Evolutionary conservation across 2,888 invertebrate species (phyloP), one percentile per base, ranked within the genome.

Genomic region (Mythimna impura): DNA sequence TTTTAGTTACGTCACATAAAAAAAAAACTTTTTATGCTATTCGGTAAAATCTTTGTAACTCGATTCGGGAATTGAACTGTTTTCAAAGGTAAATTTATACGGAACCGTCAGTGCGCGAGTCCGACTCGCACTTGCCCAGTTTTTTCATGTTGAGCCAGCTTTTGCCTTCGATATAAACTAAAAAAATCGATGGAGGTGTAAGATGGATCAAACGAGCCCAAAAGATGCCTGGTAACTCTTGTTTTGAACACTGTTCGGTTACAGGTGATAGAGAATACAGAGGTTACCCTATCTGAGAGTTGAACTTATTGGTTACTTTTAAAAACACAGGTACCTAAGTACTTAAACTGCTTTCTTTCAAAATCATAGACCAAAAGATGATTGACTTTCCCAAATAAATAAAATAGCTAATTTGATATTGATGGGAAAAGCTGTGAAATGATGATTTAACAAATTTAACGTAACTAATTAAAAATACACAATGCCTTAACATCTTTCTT

Each of bases 401-500:
- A 0, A 0, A 22, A 55, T 22, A 0, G 2, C 17, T 5, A 61
- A 50, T 55, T 55, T 2, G 7, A 12, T 22, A 50, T 47, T 30
- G 8, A 50, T 14, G 1, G 4, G n/a, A 30, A 64, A 34, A 40
- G 30, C 47, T 20, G 10, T 20, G 9, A 61, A 71, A 61, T 55
- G 3, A 17, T n/a, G 6, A 62, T 55, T 76, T 20, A 34, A 57
- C 57, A 25, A 66, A 47, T 47, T 43, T 25, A 57, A 34, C 22
- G 0, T n/a, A 36, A 17, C 7, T 34, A 61, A 76, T 40, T 65
- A 47, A 62, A 66, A 43, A 22, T 12, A 71, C 34, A 52, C 17
- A 55, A 65, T 36, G n/a, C 6, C 43, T 17, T 43, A 55, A 25
- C 30, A 64, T 65, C 55, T 57, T 58, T 76, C 66, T 20, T 2